Evolutionary conservation across 2,797 vertebrate genomes (phyloP), one percentile per base, ranked within the genome.

Genomic region (Sciurus vulgaris): DNA sequence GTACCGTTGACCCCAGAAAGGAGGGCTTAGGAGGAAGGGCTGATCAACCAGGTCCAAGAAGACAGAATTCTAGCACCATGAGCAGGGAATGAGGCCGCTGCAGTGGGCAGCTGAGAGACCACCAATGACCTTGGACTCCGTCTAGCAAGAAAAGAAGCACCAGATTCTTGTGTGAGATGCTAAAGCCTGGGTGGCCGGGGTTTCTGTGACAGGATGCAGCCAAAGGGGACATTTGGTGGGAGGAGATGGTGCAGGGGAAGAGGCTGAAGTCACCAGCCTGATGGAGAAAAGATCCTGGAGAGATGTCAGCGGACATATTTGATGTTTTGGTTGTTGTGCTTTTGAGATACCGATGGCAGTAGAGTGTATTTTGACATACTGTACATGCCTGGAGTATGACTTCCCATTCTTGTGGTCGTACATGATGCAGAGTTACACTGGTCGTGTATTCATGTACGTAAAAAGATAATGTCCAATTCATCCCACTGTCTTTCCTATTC

Each of bases 151-250:
- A 30, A 4, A 35, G 47, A 54, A 22, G 69, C 12, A 2, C 10
- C 2, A 2, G 4, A 17, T 30, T 24, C 4, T 5, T 0, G 20
- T 2, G 38, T 61, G 24, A 2, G 18, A 5, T n/a, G 15, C 5
- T 5, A 15, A 83, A 10, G 5, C 17, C 38, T 38, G 38, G 5
- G 3, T 5, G 17, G 8, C 4, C 3, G 11, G 4, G 11, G 4
- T 59, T 17, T 7, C 47, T 8, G n/a, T 22, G 7, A 26, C 22
- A 20, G 1, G 22, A 8, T 9, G 38, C 11, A 28, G 78, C 26
- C 12, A 56, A 56, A 22, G 22, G 54, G 54, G 54, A 22, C 54
- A 20, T 3, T 15, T 30, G 11, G 35, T n/a, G 30, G 15, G 20
- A 44, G 14, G 14, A 8, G 13, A 11, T 11, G 51, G 41, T 15